Evolutionary conservation across 2,797 vertebrate genomes (phyloP).

Genomic region (Cygnus olor): DNA sequence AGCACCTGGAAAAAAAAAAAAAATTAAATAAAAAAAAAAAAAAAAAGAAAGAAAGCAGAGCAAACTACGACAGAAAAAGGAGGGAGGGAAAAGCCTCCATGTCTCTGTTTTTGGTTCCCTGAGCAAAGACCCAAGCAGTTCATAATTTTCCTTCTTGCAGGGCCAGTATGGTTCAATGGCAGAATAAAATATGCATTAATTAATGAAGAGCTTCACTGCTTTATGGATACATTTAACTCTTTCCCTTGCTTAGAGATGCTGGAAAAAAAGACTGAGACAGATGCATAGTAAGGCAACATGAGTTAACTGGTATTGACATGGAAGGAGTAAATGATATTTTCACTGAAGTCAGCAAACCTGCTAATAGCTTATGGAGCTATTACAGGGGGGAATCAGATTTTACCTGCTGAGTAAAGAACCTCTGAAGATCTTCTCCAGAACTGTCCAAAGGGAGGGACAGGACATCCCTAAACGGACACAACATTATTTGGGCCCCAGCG

Average conservation of each 20-base stretch:
- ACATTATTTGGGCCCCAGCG: not conserved
- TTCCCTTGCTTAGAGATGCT: not conserved
- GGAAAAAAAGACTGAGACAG: not conserved
- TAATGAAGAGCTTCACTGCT: constrained; percentile 47
- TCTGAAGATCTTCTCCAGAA: not conserved
- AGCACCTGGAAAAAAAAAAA: not conserved
- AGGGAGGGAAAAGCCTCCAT: not conserved
- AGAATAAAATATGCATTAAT: constrained; percentile 50
- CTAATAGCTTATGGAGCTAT: not conserved
- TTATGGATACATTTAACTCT: constrained; percentile 42
- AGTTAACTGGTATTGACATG: not conserved
- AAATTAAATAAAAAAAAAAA: not conserved
- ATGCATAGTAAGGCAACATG: not conserved
- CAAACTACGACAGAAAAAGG: not conserved
- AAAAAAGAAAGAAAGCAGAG: not conserved
- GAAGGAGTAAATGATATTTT: not conserved
- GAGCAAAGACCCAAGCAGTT: not conserved
- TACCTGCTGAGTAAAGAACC: not conserved
- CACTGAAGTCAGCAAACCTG: not conserved
- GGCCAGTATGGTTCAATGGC: constrained; percentile 7
- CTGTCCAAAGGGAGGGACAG: not conserved
- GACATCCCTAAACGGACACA: not conserved
- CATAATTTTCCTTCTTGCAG: constrained; percentile 38
- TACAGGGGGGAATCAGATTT: not conserved
- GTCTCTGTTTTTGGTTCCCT: not conserved